phyloP scores from a whole-genome alignment of 2,113 vertebrate genomes.

The Sciurus niger region DNA sequence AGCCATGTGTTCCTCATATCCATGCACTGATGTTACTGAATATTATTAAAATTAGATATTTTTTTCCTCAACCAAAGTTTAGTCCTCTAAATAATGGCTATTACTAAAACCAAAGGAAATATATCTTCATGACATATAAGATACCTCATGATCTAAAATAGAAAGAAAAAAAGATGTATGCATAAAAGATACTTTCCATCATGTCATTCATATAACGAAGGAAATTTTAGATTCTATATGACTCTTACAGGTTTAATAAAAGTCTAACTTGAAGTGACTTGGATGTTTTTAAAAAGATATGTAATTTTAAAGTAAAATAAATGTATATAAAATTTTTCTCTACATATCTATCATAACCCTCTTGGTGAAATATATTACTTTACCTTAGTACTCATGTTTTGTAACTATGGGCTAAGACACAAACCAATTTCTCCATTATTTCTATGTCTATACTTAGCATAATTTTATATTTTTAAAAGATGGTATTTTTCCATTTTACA shows the following conservation, averaged over 20 bases:
- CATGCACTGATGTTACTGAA: neutral
- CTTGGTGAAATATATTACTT: neutral
- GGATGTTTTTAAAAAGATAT: neutral
- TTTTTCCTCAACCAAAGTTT: neutral
- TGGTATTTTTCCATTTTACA: slow-evolving; percentile 60
- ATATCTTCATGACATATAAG: neutral
- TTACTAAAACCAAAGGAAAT: neutral
- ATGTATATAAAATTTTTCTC: neutral
- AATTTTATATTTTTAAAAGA: slow-evolving; percentile 52
- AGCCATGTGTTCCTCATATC: neutral
- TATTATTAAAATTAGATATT: neutral
- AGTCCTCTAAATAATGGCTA: neutral
- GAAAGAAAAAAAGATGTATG: neutral
- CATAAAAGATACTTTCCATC: neutral
- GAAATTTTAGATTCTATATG: neutral
- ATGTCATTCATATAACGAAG: neutral
- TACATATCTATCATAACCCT: neutral
- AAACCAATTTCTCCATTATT: slow-evolving; percentile 34
- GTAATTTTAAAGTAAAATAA: slow-evolving; percentile 59
- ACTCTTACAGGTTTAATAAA: neutral
- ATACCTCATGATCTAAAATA: neutral
- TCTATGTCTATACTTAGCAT: neutral
- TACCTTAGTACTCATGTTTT: neutral
- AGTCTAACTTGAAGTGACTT: neutral
- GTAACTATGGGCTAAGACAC: neutral